Evolutionary conservation across 2,888 invertebrate genomes (phyloP).

Genomic region (Tenthredo scrophulariae): DNA sequence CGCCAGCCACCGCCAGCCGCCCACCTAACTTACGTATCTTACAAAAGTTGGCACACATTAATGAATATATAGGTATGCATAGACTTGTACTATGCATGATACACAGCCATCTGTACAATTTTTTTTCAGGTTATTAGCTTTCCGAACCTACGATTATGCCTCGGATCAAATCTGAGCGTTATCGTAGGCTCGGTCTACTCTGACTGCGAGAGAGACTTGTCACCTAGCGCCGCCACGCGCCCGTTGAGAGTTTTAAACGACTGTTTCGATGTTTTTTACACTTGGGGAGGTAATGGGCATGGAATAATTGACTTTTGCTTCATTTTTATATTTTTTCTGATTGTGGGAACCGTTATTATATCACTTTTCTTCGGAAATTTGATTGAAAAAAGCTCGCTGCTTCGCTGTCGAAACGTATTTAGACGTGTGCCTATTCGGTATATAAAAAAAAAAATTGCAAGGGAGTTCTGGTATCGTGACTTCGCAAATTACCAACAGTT

Average conservation of each 20-base stretch:
- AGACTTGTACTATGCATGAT: not conserved
- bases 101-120: not conserved
- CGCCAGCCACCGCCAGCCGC: slow-evolving; percentile 9
- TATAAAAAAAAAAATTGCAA: not conserved
- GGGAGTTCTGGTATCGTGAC: not conserved
- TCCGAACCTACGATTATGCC: not conserved
- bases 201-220: not conserved
- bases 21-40: slow-evolving; percentile 13
- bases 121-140: not conserved
- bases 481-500: not conserved
- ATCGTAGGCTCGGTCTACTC: not conserved
- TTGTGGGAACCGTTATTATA: not conserved
- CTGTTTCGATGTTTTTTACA: not conserved
- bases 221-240: not conserved
- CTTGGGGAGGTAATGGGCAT: not conserved
- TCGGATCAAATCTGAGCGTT: not conserved
- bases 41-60: slow-evolving; percentile 13
- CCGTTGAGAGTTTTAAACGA: not conserved
- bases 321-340: not conserved
- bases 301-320: not conserved
- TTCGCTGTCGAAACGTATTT: not conserved
- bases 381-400: not conserved
- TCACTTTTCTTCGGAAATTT: not conserved
- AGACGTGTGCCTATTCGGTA: not conserved
- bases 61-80: not conserved